phyloP scores from a whole-genome alignment of 2,888 invertebrate species.

The Nowickia ferox region DNA sequence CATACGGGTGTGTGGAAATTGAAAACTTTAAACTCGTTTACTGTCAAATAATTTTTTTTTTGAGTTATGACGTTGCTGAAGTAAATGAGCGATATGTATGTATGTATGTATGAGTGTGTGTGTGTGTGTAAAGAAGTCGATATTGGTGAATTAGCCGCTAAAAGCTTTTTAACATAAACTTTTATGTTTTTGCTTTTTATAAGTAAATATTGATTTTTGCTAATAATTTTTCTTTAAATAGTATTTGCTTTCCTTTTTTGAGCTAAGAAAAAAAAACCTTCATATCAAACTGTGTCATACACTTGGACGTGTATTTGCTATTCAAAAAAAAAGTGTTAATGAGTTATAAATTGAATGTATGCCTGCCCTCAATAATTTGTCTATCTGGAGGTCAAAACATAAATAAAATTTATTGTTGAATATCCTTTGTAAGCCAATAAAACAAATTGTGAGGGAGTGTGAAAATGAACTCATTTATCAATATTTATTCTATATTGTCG shows the following conservation, averaged over 20 bases:
- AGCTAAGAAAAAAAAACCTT: neutral
- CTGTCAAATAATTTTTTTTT: too few relatives aligned
- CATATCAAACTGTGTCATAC: neutral
- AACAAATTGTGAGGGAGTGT: neutral
- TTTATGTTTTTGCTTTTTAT: neutral
- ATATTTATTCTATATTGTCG: neutral
- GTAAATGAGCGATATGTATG: too few relatives aligned
- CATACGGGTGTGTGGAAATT: too few relatives aligned
- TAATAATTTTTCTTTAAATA: constrained; percentile 1
- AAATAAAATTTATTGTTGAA: constrained; percentile 14
- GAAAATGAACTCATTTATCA: neutral
- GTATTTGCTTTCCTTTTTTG: neutral
- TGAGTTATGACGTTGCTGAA: too few relatives aligned
- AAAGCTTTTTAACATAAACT: constrained; percentile 9
- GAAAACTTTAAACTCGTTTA: too few relatives aligned
- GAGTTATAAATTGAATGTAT: constrained; percentile 1
- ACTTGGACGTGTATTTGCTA: neutral
- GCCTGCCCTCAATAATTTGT: constrained; percentile 25
- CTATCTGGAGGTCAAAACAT: constrained; percentile 17
- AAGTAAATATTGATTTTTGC: constrained; percentile 33
- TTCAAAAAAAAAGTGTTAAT: constrained; percentile 11
- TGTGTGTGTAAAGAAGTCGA: neutral
- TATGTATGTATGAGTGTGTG: too few relatives aligned
- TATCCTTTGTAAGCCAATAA: constrained; percentile 30
- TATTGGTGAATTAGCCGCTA: neutral